Base-by-base conservation (phyloP, 1,140 invertebrate species). In the Araneus ventricosus region DNA sequence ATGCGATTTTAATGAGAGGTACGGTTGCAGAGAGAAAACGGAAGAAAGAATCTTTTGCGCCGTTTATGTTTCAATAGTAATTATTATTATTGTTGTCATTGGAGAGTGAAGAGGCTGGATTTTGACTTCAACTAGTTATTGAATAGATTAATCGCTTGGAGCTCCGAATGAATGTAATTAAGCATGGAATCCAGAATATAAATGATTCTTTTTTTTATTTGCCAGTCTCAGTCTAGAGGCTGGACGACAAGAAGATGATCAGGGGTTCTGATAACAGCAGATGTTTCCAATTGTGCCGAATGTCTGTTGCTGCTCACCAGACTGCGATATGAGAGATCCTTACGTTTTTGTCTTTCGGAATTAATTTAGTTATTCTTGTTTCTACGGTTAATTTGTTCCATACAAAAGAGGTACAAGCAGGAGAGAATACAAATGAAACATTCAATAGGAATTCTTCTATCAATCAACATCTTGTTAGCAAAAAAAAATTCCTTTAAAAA, bases 1-100 rank as follows among this genome's bases (percentile, higher is more conserved):
- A 75, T 70, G 61, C 37, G 82, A 86, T 86, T 80, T 86, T 92
- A 92, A 92, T 92, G 90, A 92, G 41, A 84, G 75, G n/a, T 20
- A 22, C 27, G 52, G 22, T 30, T 10, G 27, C 59, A 61, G 59
- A 20, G 52, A n/a, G 30, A 39, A 80, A 79, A 52, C 80, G 52
- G 57, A 27, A 41, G 70, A 90, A 84, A 61, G n/a, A 30, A 20
- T 41, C 22, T 70, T 67, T 57, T 87, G 85, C 22, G 52, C 41
- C 80, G 22, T 34, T 30, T 79, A 90, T 75, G 45, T 75, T 90
- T 79, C 67, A 41, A 88, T 67, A 14, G n/a, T 91, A 84, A 91
- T 91, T 84, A 91, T 61, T 61, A 91, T 82, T 34, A 90, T 79
- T 79, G 39, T 61, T 84, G 57, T 84, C 45, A 84, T 7, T 41